These are phyloP conservation scores for Drosophila ambigua DNA, from an alignment of 1,140 invertebrate species.

Conservation along the genomic window DNA sequence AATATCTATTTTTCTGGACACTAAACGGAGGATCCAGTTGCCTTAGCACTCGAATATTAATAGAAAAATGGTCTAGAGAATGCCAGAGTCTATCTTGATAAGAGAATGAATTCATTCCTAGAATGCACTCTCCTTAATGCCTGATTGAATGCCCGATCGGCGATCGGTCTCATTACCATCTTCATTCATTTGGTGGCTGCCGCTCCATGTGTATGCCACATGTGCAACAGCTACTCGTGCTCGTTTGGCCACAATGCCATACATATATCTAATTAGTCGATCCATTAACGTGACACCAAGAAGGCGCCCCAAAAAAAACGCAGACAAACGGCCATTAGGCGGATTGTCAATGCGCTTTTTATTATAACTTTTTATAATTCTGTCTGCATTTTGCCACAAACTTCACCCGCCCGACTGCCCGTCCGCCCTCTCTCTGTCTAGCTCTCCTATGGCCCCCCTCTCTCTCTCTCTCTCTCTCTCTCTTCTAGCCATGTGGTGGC, in stretches of 20 bases:
- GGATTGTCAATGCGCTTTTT: conserved; percentile 75
- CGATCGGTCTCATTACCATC: conserved; percentile 6
- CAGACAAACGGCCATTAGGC: conserved; percentile 77
- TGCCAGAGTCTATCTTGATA: too few species aligned
- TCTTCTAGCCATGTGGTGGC: conserved; percentile 15
- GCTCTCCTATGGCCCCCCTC: not conserved
- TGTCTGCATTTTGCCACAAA: conserved; percentile 65
- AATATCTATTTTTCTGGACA: too few species aligned
- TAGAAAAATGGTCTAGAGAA: too few species aligned
- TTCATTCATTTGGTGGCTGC: not conserved
- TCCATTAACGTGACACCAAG: conserved; percentile 68
- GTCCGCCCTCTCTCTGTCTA: conserved; percentile 21
- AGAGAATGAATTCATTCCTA: too few species aligned
- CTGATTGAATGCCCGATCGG: too few species aligned
- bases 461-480: conserved; percentile 10
- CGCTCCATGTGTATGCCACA: too few species aligned
- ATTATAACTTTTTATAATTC: conserved; percentile 80
- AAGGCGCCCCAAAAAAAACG: conserved; percentile 45
- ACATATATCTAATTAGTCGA: conserved; percentile 65
- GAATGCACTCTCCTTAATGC: too few species aligned
- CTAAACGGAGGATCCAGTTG: too few species aligned
- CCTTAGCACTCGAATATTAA: too few species aligned
- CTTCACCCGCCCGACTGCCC: not conserved
- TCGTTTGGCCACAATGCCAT: not conserved
- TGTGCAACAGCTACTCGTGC: too few species aligned